These are phyloP conservation scores for Gyps fulvus DNA, from an alignment of 2,113 vertebrate species.

Conservation along the genomic window DNA sequence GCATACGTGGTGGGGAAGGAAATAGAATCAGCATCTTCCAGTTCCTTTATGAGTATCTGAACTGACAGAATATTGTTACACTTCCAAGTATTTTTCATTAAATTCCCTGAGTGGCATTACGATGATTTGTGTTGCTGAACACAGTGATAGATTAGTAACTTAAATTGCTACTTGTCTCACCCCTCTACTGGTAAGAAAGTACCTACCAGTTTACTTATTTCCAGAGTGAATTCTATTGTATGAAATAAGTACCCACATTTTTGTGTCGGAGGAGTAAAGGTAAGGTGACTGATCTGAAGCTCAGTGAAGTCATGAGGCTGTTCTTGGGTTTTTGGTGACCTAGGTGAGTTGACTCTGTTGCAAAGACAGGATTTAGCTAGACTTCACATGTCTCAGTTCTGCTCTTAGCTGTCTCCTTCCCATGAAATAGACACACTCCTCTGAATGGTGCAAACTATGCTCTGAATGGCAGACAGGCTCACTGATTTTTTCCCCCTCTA, in stretches of 20 bases:
- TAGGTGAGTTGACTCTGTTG: background rate
- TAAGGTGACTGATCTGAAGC: background rate
- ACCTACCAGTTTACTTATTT: background rate
- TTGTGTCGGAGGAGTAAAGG: background rate
- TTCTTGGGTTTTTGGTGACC: background rate
- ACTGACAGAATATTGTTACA: background rate
- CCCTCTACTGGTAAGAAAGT: background rate
- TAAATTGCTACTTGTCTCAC: background rate
- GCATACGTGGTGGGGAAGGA: background rate
- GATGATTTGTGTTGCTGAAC: background rate
- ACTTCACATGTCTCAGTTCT: background rate
- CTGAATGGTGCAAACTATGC: background rate
- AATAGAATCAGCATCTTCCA: background rate
- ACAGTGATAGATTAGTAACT: background rate
- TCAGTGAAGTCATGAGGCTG: background rate
- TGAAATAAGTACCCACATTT: background rate
- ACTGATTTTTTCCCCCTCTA: background rate
- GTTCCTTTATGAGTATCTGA: background rate
- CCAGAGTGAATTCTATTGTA: background rate
- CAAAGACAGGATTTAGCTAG: background rate
- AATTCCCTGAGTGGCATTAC: background rate
- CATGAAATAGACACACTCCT: background rate
- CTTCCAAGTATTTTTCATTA: background rate
- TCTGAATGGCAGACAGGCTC: background rate
- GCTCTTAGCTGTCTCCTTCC: background rate